These are phyloP conservation scores for Cataglyphis altisquamis DNA, from an alignment of 2,888 invertebrate genomes.

Conservation along the genomic window DNA sequence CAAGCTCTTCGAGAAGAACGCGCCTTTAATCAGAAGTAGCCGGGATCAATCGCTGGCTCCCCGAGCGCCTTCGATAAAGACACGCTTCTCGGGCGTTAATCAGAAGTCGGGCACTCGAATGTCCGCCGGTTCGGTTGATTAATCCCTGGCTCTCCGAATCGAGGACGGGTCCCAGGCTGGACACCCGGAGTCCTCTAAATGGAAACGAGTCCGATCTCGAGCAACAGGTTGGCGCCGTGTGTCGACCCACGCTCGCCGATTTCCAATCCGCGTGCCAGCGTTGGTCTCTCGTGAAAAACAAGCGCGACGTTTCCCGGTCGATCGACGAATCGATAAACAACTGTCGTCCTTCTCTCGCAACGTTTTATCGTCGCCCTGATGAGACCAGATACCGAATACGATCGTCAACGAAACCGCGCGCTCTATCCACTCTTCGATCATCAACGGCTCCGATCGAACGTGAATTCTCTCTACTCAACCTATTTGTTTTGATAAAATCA, in stretches of 20 bases:
- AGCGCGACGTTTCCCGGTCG: constrained; percentile 67
- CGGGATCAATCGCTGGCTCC: constrained; percentile 30
- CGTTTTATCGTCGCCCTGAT: constrained; percentile 64
- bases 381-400: constrained; percentile 56
- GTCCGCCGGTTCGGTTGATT: constrained; percentile 59
- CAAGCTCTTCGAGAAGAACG: background rate
- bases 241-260: constrained; percentile 83
- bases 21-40: constrained; percentile 25
- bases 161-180: constrained; percentile 45
- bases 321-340: constrained; percentile 73
- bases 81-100: constrained; percentile 49
- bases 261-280: constrained; percentile 79
- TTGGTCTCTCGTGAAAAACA: constrained; percentile 63
- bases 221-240: constrained; percentile 86
- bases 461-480: constrained; percentile 41
- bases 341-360: constrained; percentile 44
- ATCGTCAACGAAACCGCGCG: constrained; percentile 48
- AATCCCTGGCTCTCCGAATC: constrained; percentile 66
- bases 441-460: constrained; percentile 52
- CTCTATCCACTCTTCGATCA: constrained; percentile 44
- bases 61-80: constrained; percentile 19
- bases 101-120: constrained; percentile 52
- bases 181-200: constrained; percentile 77
- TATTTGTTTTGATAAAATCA: constrained; percentile 41
- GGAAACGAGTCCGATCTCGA: constrained; percentile 82